Base-by-base conservation (phyloP, 2,113 vertebrate genomes). In the Anoplopoma fimbria region DNA sequence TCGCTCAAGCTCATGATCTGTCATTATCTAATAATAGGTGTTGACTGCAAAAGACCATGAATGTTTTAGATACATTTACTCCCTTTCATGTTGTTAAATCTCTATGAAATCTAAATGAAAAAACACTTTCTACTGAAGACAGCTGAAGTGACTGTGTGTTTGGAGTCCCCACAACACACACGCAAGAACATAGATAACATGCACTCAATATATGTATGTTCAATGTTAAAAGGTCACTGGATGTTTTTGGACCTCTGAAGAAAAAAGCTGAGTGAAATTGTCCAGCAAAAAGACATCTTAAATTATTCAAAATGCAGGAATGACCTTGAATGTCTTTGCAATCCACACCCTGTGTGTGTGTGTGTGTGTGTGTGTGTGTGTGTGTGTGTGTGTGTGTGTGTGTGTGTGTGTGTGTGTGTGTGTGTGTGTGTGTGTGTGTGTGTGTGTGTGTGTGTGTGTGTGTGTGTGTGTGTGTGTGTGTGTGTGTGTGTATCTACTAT, bases 261-360 rank as follows among this genome's bases (percentile, higher is more conserved):
- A 74, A 72, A 86, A 51, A 38, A n/a, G 9, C 25, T 12, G 38
- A 84, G 69, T 55, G 63, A 83, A 86, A 69, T 36, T 61, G 62
- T 84, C 78, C 72, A 68, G 70, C 55, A 89, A 85, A 90, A 82
- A 83, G 49, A 85, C 65, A 53, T 85, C 77, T 75, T 93, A 64
- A 92, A 88, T 92, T 88, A 90, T 92, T 90, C 83, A 91, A 58
- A 86, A 58, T 27, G 5, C 40, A 70, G 69, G 65, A 84, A 89
- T 91, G 88, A 94, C 93, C 93, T 92, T 93, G 87, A 84, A 60
- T 85, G 89, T 76, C 88, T 90, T 90, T 91, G 90, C 62, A 88
- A 86, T 79, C 82, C 72, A 86, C 81, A 90, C 89, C 78, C 9
- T 61, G 70, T 75, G 78, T 75, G 78, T 63, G 51, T 79, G 47